phyloP scores from a whole-genome alignment of 2,797 vertebrate species.

The Centropyge bicolor region DNA sequence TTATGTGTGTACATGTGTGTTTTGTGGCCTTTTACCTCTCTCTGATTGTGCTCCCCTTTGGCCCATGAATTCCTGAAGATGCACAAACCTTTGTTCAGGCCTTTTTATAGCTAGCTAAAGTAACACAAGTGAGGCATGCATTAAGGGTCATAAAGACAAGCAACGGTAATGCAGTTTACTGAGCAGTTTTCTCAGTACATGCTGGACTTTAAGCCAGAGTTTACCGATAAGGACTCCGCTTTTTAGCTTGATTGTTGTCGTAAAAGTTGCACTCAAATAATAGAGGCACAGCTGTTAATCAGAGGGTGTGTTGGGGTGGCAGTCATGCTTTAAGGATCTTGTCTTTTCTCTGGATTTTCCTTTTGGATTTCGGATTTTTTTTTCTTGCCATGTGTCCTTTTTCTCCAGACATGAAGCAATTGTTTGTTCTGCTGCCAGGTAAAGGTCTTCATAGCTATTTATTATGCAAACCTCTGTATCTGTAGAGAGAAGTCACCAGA shows the following conservation, averaged over 20 bases:
- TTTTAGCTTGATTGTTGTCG: slow-evolving; percentile 17
- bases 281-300: slow-evolving; percentile 23
- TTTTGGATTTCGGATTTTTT: too few species aligned
- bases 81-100: slow-evolving; percentile 39
- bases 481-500: neutral
- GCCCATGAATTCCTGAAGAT: neutral
- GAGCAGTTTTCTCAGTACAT: slow-evolving; percentile 50
- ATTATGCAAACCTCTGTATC: slow-evolving; percentile 1
- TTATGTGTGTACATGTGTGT: neutral
- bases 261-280: slow-evolving; percentile 43
- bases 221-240: slow-evolving; percentile 62
- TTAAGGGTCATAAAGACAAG: slow-evolving; percentile 42
- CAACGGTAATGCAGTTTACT: slow-evolving; percentile 31
- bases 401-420: slow-evolving; percentile 71
- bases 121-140: neutral
- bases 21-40: neutral
- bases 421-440: slow-evolving; percentile 77
- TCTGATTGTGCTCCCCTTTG: neutral
- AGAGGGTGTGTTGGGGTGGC: neutral
- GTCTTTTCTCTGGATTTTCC: slow-evolving; percentile 8
- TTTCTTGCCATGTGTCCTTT: neutral
- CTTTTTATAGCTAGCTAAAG: neutral
- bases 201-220: slow-evolving; percentile 76
- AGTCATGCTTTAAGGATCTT: slow-evolving; percentile 7
- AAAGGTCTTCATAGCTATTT: slow-evolving; percentile 39